These are phyloP conservation scores for Endotricha flammealis DNA, from an alignment of 2,888 invertebrate genomes.

Conservation along the genomic window DNA sequence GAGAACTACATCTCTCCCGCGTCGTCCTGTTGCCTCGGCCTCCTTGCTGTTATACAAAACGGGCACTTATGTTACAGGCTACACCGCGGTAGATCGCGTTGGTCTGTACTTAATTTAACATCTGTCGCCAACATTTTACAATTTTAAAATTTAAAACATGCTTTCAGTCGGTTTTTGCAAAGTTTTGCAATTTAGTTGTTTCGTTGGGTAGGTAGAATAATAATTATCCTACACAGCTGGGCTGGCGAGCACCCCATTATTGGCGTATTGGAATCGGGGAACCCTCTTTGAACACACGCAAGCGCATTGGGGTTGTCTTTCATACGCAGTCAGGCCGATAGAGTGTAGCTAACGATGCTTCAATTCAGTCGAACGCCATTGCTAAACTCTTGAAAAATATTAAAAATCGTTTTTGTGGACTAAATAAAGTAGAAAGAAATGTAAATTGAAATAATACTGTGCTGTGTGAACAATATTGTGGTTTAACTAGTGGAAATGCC, in stretches of 20 bases:
- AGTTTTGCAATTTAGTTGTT: neutral
- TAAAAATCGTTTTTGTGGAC: slow-evolving; percentile 18
- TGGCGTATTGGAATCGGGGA: slow-evolving; percentile 38
- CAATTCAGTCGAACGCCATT: slow-evolving; percentile 44
- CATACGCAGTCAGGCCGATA: slow-evolving; percentile 47
- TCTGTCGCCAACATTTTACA: slow-evolving; percentile 6
- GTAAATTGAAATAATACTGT: slow-evolving; percentile 50
- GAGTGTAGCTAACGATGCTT: slow-evolving; percentile 58
- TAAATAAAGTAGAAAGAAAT: slow-evolving; percentile 35
- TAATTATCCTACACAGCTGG: slow-evolving; percentile 59
- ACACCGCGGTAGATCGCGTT: slow-evolving; percentile 29
- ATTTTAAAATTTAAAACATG: neutral
- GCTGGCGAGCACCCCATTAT: slow-evolving; percentile 20
- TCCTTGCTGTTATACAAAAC: slow-evolving; percentile 27
- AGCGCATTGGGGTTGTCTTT: slow-evolving; percentile 62
- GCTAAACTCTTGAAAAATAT: slow-evolving; percentile 29
- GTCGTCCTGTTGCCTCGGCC: slow-evolving; percentile 41
- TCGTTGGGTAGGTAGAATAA: slow-evolving; percentile 12
- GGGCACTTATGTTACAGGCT: slow-evolving; percentile 16
- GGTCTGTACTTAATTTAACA: slow-evolving; percentile 33
- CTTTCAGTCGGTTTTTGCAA: neutral
- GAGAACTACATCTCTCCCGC: slow-evolving; percentile 71
- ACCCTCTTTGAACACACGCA: slow-evolving; percentile 66
- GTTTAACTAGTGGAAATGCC: slow-evolving; percentile 51
- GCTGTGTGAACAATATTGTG: slow-evolving; percentile 43